Conservation (phyloP, 2,888 invertebrate species). For the Catocala fraxini region DNA sequence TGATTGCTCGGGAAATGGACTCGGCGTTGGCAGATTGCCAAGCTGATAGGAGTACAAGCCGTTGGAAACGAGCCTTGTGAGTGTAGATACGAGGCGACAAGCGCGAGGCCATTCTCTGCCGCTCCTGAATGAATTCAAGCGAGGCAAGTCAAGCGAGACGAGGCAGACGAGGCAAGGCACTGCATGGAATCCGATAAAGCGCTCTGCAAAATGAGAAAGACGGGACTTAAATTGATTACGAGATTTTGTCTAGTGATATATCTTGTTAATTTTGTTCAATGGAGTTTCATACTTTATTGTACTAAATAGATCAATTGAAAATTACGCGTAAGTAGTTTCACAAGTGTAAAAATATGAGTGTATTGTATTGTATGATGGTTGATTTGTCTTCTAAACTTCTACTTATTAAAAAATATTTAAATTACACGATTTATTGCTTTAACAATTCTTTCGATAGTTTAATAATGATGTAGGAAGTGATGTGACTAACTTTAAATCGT, state of each 20-base stretch:
- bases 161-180: slow-evolving; percentile 6
- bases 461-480: too few species aligned
- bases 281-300: too few species aligned
- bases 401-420: too few species aligned
- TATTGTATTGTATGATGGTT: too few species aligned
- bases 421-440: too few species aligned
- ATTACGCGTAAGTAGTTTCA: too few species aligned
- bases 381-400: too few species aligned
- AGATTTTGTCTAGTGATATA: slow-evolving; percentile 1
- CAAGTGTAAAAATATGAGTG: too few species aligned
- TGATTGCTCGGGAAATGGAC: slow-evolving; percentile 49
- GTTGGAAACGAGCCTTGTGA: slow-evolving; percentile 39
- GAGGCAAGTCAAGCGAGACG: slow-evolving; percentile 13
- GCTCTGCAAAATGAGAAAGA: slow-evolving; percentile 16
- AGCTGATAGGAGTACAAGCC: slow-evolving; percentile 44
- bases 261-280: slow-evolving; percentile 3
- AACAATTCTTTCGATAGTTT: too few species aligned
- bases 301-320: too few species aligned
- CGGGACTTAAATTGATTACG: slow-evolving; percentile 20
- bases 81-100: slow-evolving; percentile 33
- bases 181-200: slow-evolving; percentile 27
- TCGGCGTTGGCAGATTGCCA: slow-evolving; percentile 53
- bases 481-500: too few species aligned
- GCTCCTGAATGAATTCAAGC: slow-evolving; percentile 33
- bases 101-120: slow-evolving; percentile 25